Base-by-base conservation (phyloP, 2,888 invertebrate genomes). In the Zygaena filipendulae region DNA sequence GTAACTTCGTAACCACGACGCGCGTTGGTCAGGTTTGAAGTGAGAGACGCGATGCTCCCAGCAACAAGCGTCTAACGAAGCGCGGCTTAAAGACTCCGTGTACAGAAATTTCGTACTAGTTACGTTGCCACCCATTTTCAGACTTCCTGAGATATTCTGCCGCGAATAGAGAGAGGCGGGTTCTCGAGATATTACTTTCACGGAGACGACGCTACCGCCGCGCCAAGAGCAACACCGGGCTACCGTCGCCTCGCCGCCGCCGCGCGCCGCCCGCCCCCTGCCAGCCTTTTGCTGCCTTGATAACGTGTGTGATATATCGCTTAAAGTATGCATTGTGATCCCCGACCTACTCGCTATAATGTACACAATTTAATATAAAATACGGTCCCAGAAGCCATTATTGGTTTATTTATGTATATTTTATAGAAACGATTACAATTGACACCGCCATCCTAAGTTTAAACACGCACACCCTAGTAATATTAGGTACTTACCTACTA, bases 281-380 rank as follows among this genome's bases (percentile, higher is more conserved):
- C 37, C 52, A 43, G 37, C 43, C 43, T 46, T n/a, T n/a, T n/a
- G n/a, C n/a, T n/a, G 37, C 37, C 28, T 32, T 49, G 50, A 63
- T 61, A 61, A 53, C 57, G 49, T 50, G 41, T 47, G 45, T 63
- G 61, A 68, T 62, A 62, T 59, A 69, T 66, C 39, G 52, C 49
- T 39, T 36, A 42, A 36, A 52, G 48, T 52, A 40, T 49, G 50
- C 49, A 59, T 59, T 63, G 57, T 62, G 56, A 31, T 36, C 35
- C 35, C 32, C n/a, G n/a, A n/a, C n/a, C n/a, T n/a, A n/a, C n/a
- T n/a, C 14, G 25, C 35, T 28, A 33, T 35, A 36, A 56, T 55
- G 50, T 50, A 49, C 49, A 45, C 52, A 53, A 54, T 59, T 59
- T 54, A 49, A 43, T 50, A 44, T 49, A 51, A 61, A 59, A 56